Evolutionary conservation across 2,888 invertebrate genomes (phyloP), one percentile per base, ranked within the genome.

Genomic region (Papilio gigon): DNA sequence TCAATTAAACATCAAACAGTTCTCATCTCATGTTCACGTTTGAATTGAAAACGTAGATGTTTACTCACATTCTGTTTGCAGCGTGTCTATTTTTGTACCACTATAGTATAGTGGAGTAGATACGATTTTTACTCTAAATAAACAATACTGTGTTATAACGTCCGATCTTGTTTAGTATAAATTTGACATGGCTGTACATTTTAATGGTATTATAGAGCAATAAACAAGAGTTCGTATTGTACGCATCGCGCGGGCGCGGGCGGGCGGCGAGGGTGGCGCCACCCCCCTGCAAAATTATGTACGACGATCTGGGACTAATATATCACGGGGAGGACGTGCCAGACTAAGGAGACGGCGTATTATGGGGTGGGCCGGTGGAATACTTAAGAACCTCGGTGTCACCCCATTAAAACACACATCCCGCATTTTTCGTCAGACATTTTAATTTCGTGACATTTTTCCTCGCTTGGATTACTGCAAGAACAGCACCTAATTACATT

Each of bases 221-320:
- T 90, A 90, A 92, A 91, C 90, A 90, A 89, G 89, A 85, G 86
- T 84, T 86, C 83, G 88, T 86, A 90, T 91, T 91, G 91, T 88
- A 82, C 84, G 84, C 86, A 86, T 86, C 85, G 87, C 80, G 76
- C 78, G 73, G 80, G 81, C 83, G 81, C 82, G 82, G 80, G 84
- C 80, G 84, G 84, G 83, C 78, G 84, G 83, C 73, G 73, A 77
- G 84, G 85, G 85, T 75, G 85, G 81, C 75, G 74, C 85, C 85
- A 84, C 88, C 87, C 89, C n/a, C 83, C 89, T 83, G 85, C 91
- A 91, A 92, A 92, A 92, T 92, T 92, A 92, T 92, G 92, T 92
- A 92, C 92, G 92, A 92, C 91, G 92, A 88, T 89, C 92, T 90
- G 92, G 92, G 92, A 92, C 88, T 87, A 89, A 92, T 92, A 92